Percentiles rank a stretch among this genome's conserved stretches.
phyloP scores from a whole-genome alignment of 2,113 vertebrate species.

The Corythaixoides concolor region DNA sequence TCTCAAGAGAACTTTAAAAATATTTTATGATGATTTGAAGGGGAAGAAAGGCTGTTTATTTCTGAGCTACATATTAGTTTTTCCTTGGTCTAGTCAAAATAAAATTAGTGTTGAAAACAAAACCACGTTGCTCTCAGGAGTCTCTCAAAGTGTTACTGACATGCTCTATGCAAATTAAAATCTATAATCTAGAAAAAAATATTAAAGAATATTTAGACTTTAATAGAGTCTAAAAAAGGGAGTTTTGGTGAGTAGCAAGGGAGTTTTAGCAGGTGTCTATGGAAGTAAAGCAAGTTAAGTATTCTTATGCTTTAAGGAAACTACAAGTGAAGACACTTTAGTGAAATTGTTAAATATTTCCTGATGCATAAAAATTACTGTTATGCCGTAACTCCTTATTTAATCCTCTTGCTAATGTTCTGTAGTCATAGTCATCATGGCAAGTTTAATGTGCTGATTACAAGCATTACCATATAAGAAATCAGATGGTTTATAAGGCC shows the following conservation, averaged over 20 bases:
- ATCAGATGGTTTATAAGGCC: not conserved
- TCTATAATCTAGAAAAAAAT: not conserved
- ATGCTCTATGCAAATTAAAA: conserved; percentile 38
- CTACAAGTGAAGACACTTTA: not conserved
- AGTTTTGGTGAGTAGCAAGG: not conserved
- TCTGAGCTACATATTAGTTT: conserved; percentile 24
- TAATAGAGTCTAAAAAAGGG: not conserved
- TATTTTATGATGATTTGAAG: conserved; percentile 51
- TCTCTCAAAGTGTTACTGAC: conserved; percentile 31
- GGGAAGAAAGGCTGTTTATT: conserved; percentile 17
- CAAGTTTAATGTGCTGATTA: not conserved
- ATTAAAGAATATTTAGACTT: not conserved
- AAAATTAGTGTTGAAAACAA: conserved; percentile 68
- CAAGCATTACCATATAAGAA: not conserved
- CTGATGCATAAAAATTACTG: not conserved
- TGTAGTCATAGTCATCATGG: not conserved
- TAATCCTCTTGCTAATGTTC: not conserved
- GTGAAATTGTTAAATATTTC: not conserved
- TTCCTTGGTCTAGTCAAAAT: conserved; percentile 33
- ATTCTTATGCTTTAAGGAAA: not conserved
- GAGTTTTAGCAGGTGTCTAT: not conserved
- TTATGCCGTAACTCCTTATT: not conserved
- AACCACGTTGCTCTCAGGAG: conserved; percentile 30
- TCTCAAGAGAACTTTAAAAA: conserved; percentile 29
- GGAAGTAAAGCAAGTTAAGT: not conserved